Base-by-base conservation (phyloP, 2,113 vertebrate species). In the Percina caprodes region DNA sequence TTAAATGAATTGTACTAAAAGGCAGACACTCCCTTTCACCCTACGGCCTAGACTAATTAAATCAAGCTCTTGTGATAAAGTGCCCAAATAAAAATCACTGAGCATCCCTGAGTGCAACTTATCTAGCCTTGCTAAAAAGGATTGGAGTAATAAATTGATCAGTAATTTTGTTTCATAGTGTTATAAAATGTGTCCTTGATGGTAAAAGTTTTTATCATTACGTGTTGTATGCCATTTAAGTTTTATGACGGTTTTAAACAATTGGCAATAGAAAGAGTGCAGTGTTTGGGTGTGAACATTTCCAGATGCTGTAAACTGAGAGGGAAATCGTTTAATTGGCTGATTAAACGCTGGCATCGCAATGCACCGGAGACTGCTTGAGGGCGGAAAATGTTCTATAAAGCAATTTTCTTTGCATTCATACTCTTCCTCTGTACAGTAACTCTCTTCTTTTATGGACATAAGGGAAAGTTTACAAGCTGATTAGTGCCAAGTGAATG, bases 241-340 rank as follows among this genome's bases (percentile, higher is more conserved):
- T 30, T 78, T 80, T 49, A 78, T 61, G 30, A 49, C 45, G 46
- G n/a, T 35, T 79, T 74, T 68, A 58, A 61, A 75, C 45, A 62
- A 60, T 85, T 89, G 54, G 78, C 26, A 89, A 61, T 69, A 82
- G 73, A 76, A 77, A 75, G 55, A 68, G 55, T 49, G 23, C 51
- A 35, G 60, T 82, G 56, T 84, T 81, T 82, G 68, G 56, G 69
- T 77, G 52, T 83, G 71, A 92, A 83, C 80, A 86, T 88, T 88
- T 94, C 89, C 93, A 94, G 91, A 92, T 90, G 88, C 79, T 77
- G 77, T 87, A 76, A 92, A 89, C 74, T 49, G 74, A 86, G 55
- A 87, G 83, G 80, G 85, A 85, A 92, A 89, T 84, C 5, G 11
- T 89, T 89, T 89, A 83, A 89, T 83, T 76, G 66, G 59, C 75